phyloP scores from a whole-genome alignment of 2,797 vertebrate species.

The Zenarchopterus dispar region DNA sequence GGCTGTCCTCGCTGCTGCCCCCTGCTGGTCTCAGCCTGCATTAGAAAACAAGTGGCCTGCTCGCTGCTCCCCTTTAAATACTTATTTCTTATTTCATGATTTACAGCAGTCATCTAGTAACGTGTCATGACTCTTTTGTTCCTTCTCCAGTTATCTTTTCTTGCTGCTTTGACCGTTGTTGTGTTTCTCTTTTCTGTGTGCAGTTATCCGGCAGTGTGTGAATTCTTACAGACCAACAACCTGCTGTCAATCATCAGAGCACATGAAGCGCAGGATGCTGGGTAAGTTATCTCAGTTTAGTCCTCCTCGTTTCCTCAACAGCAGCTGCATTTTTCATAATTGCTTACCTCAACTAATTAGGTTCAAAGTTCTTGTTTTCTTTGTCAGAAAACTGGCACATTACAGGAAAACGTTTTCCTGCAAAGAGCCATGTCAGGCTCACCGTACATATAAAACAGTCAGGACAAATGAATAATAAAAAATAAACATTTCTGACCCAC shows the following conservation, averaged over 20 bases:
- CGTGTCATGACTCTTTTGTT: neutral
- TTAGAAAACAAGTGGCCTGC: conserved; percentile 27
- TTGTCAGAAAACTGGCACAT: too few species aligned
- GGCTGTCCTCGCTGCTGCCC: conserved; percentile 31
- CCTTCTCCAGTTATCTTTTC: neutral
- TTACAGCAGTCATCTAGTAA: conserved; percentile 2
- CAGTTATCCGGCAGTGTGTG: conserved; percentile 97
- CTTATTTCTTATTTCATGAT: conserved; percentile 28
- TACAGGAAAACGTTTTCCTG: too few species aligned
- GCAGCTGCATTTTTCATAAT: conserved; percentile 46
- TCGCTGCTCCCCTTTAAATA: conserved; percentile 17
- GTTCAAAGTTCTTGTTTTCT: too few species aligned
- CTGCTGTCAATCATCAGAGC: conserved; percentile 98
- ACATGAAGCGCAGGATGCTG: conserved; percentile 97
- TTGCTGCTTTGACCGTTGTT: neutral
- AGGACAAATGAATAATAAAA: too few species aligned
- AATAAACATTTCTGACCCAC: conserved; percentile 30
- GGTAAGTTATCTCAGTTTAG: conserved; percentile 81
- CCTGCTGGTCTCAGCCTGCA: conserved; percentile 55
- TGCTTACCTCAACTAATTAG: conserved; percentile 36
- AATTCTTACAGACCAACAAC: conserved; percentile 99
- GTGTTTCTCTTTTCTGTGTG: conserved; percentile 12
- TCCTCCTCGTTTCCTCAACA: conserved; percentile 38
- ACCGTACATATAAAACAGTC: too few species aligned
- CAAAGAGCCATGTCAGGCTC: too few species aligned